Evolutionary conservation across 2,888 invertebrate genomes (phyloP).

Genomic region (Caenorhabditis zanzibari): DNA sequence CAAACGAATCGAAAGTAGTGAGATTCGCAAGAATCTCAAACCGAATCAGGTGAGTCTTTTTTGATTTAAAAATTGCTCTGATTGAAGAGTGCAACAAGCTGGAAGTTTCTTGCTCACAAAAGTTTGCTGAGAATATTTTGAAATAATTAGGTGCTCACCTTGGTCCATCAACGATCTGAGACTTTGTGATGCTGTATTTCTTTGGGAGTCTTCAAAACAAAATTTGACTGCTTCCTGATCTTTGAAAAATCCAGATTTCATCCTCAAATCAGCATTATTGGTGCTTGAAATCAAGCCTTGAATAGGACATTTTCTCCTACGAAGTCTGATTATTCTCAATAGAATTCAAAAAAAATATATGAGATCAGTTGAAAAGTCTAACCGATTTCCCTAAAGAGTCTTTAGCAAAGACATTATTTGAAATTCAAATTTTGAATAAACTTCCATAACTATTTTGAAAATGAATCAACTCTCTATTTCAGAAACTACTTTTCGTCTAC

Average conservation of each 20-base stretch:
- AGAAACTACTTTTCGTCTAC: conserved; percentile 62
- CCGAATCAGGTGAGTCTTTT: conserved; percentile 45
- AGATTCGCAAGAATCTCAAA: conserved; percentile 48
- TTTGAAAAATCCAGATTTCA: not conserved
- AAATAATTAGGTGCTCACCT: too few species aligned
- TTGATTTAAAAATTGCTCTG: not conserved
- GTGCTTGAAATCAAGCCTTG: too few species aligned
- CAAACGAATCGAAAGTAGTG: conserved; percentile 41
- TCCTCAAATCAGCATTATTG: conserved; percentile 4
- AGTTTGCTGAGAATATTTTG: too few species aligned
- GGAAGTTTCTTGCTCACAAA: too few species aligned
- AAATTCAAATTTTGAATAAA: too few species aligned
- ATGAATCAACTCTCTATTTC: conserved; percentile 32
- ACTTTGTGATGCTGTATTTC: too few species aligned
- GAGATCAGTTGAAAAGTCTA: not conserved
- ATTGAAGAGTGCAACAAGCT: too few species aligned
- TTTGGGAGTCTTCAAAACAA: too few species aligned
- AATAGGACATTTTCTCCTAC: not conserved
- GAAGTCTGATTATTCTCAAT: not conserved
- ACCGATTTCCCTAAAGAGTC: too few species aligned
- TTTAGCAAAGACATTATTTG: too few species aligned
- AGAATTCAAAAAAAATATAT: not conserved
- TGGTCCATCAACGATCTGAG: too few species aligned
- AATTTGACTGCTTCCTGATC: not conserved
- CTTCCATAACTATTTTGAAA: not conserved